Evolutionary conservation across 2,888 invertebrate species (phyloP).

Genomic region (Orthonevra nobilis): DNA sequence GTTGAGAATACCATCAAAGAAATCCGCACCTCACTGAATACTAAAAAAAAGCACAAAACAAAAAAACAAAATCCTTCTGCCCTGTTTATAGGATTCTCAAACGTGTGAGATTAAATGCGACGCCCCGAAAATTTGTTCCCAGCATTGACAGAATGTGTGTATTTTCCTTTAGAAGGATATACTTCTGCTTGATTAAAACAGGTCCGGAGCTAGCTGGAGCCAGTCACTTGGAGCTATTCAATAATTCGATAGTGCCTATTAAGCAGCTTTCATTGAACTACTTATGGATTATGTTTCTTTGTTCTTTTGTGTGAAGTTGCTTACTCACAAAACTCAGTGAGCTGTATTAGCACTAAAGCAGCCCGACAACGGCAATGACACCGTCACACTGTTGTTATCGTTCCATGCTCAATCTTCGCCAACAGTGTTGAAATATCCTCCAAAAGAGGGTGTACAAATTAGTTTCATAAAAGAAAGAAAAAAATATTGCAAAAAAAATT

Average conservation of each 20-base stretch:
- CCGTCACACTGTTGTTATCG: background rate
- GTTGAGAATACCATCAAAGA: background rate
- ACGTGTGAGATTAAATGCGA: slow-evolving; percentile 9
- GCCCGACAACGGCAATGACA: background rate
- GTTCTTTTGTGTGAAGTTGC: background rate
- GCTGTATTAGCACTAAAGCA: slow-evolving; percentile 22
- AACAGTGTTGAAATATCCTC: background rate
- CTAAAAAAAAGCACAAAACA: background rate
- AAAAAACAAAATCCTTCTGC: background rate
- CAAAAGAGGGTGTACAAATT: slow-evolving; percentile 21
- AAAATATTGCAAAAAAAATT: slow-evolving; percentile 23
- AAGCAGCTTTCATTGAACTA: slow-evolving; percentile 41
- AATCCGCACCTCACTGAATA: slow-evolving; percentile 14
- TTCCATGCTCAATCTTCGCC: background rate
- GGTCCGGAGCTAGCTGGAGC: background rate
- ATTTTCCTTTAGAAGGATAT: slow-evolving; percentile 26
- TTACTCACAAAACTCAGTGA: slow-evolving; percentile 10
- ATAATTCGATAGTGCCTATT: slow-evolving; percentile 52
- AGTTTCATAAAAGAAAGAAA: background rate
- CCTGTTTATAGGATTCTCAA: slow-evolving; percentile 30
- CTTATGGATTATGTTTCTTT: slow-evolving; percentile 42
- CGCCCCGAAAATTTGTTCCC: background rate
- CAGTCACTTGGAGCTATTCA: slow-evolving; percentile 16
- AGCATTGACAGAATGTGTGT: background rate
- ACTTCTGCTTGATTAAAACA: slow-evolving; percentile 17